Percentiles rank a stretch among this genome's conserved stretches.
Evolutionary conservation across 2,888 invertebrate genomes (phyloP).

Genomic region (Frankliniella fusca): DNA sequence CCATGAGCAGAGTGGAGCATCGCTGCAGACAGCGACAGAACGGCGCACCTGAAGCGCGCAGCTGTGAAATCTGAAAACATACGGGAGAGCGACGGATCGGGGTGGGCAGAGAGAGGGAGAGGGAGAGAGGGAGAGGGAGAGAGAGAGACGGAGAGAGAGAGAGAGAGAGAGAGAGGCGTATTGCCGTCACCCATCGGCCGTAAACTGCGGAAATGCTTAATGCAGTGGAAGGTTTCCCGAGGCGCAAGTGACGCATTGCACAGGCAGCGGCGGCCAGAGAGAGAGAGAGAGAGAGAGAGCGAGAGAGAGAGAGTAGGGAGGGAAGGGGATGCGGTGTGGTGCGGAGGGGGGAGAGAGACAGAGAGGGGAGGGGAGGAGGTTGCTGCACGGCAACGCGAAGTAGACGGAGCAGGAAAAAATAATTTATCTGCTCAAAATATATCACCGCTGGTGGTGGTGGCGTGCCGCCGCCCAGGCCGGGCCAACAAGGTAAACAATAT

Average conservation of each 20-base stretch:
- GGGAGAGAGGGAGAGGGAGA: neutral
- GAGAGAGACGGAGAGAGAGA: neutral
- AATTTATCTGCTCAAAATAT: conserved; percentile 17
- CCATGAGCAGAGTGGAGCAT: neutral
- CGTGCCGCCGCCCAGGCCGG: neutral
- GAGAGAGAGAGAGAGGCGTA: neutral
- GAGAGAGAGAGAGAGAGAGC: neutral
- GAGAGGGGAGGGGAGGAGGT: neutral
- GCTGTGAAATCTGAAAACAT: neutral
- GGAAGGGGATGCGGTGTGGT: neutral
- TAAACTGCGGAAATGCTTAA: conserved; percentile 23
- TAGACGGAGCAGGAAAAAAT: conserved; percentile 16
- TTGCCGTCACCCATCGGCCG: conserved; percentile 15
- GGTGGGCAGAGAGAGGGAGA: neutral
- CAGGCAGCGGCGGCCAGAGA: neutral
- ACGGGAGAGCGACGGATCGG: neutral
- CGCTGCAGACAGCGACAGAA: neutral
- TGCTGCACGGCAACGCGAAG: neutral
- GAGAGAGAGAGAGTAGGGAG: neutral
- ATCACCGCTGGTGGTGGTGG: conserved; percentile 1
- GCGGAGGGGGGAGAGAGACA: neutral
- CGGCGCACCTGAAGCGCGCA: neutral
- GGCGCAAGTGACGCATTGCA: conserved; percentile 23
- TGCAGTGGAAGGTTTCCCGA: conserved; percentile 24
- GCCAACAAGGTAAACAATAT: conserved; percentile 26